These are phyloP conservation scores for Rapana venosa DNA, from an alignment of 2,888 invertebrate species.

Conservation along the genomic window DNA sequence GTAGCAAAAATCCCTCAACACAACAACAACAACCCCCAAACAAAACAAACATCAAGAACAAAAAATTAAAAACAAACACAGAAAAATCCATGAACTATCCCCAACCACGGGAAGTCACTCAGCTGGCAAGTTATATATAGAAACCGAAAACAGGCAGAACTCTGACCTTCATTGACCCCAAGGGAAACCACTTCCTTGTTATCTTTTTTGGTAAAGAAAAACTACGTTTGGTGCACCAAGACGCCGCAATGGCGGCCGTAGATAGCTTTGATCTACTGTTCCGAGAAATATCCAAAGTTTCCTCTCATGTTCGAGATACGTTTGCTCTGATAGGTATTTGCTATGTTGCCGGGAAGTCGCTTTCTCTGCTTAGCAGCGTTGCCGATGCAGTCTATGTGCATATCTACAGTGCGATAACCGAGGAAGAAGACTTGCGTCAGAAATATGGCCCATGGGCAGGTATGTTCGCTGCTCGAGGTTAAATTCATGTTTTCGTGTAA, in stretches of 20 bases:
- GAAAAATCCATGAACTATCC: not conserved
- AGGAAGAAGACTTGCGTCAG: conserved; percentile 71
- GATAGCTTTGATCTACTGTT: conserved; percentile 72
- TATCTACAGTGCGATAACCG: conserved; percentile 59
- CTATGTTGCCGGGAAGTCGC: conserved; percentile 63
- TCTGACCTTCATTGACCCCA: not conserved
- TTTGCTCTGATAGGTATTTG: conserved; percentile 69
- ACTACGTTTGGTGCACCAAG: not conserved
- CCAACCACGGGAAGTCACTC: not conserved
- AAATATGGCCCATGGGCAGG: conserved; percentile 93
- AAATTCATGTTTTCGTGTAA: not conserved
- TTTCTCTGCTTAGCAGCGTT: conserved; percentile 51
- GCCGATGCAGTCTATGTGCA: conserved; percentile 63
- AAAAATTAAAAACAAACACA: too few relatives aligned
- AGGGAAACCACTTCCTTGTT: not conserved
- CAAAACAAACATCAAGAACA: too few relatives aligned
- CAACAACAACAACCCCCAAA: too few relatives aligned
- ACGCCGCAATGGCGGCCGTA: conserved; percentile 59
- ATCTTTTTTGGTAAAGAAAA: not conserved
- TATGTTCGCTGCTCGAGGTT: conserved; percentile 73
- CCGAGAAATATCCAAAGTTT: conserved; percentile 60
- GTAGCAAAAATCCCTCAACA: too few relatives aligned
- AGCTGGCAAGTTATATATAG: not conserved
- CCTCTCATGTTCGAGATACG: conserved; percentile 62
- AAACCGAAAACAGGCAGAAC: not conserved